Evolutionary conservation across 2,113 vertebrate genomes (phyloP).

Genomic region (Melierax canorus): DNA sequence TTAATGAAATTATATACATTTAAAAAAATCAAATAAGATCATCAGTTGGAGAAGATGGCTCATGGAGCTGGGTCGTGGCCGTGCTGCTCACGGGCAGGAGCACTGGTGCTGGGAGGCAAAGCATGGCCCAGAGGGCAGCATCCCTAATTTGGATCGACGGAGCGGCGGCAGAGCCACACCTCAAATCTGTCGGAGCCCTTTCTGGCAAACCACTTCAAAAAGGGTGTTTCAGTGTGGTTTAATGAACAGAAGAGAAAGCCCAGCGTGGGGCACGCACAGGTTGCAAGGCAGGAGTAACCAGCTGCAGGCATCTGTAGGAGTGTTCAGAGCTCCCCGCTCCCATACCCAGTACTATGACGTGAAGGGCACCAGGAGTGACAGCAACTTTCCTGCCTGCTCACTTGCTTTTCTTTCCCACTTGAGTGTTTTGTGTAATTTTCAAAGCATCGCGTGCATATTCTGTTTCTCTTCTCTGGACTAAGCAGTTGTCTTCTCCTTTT

Average conservation of each 20-base stretch:
- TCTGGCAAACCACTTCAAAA: neutral
- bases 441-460: neutral
- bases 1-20: neutral
- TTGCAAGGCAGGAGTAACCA: neutral
- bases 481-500: neutral
- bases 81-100: neutral
- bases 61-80: rapidly evolving
- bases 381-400: neutral
- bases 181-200: neutral
- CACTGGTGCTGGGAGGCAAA: neutral
- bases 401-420: neutral
- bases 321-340: neutral
- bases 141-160: neutral
- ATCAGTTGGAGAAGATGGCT: neutral
- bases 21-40: neutral
- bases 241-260: neutral
- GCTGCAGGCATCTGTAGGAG: neutral
- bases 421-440: neutral
- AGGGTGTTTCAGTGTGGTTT: neutral
- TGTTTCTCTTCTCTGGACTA: neutral
- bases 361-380: neutral
- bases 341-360: no score
- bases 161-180: neutral
- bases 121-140: neutral
- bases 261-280: neutral